Conservation (phyloP, 30 jellyfish, hydroid and myxozoan species). For the Aurelia aurita region DNA sequence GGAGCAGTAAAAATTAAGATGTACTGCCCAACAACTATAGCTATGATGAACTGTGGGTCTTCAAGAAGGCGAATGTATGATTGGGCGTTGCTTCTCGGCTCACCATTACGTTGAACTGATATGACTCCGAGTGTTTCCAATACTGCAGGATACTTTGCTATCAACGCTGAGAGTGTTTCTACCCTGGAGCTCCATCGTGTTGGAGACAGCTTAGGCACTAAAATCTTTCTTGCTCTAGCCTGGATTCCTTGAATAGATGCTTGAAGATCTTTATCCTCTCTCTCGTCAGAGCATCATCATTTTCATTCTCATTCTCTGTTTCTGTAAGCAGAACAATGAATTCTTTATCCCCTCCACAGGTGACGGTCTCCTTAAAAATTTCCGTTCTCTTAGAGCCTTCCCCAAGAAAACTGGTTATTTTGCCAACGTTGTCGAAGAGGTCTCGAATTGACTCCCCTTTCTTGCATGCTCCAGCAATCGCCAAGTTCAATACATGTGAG, state of each 20-base stretch:
- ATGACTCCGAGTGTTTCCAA: constrained; percentile 48
- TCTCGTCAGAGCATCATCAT: constrained; percentile 49
- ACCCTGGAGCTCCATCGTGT: constrained; percentile 60
- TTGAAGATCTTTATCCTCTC: constrained; percentile 48
- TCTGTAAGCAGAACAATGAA: constrained; percentile 57
- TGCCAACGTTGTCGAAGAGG: constrained; percentile 53
- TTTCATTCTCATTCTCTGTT: constrained; percentile 42
- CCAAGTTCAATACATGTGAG: constrained; percentile 56
- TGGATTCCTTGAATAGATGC: constrained; percentile 55
- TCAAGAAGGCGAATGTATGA: constrained; percentile 44
- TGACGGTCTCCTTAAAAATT: constrained; percentile 49
- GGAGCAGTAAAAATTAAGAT: background rate
- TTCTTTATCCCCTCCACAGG: constrained; percentile 54
- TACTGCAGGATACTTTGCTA: constrained; percentile 56
- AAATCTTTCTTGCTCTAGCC: constrained; percentile 62
- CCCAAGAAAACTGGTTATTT: constrained; percentile 51
- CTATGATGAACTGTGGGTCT: constrained; percentile 42
- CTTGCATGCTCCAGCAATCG: constrained; percentile 69
- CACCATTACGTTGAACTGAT: constrained; percentile 49
- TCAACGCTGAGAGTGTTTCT: constrained; percentile 56
- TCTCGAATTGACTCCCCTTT: constrained; percentile 60
- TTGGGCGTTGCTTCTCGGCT: constrained; percentile 59
- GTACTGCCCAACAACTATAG: constrained; percentile 20
- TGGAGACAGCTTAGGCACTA: constrained; percentile 65
- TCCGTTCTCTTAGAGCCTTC: constrained; percentile 51